A percentile compares a stretch with the other conserved stretches of the same genome.
phyloP scores from a whole-genome alignment of 2,888 invertebrate species.

The Lasioglossum leucozonium region DNA sequence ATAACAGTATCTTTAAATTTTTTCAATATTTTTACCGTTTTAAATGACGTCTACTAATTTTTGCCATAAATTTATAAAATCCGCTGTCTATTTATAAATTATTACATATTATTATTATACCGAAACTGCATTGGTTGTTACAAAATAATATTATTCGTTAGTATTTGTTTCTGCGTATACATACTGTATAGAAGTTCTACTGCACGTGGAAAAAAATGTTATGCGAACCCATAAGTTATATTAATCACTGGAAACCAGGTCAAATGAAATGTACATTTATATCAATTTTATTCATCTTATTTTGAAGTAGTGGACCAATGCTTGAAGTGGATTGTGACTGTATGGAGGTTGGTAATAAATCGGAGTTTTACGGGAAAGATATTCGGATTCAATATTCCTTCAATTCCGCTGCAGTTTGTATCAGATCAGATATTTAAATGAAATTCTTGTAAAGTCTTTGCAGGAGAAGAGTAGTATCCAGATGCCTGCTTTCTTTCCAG shows the following conservation, averaged over 20 bases:
- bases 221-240: background rate
- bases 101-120: too few relatives aligned
- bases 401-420: slow-evolving; percentile 2
- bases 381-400: background rate
- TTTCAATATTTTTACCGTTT: too few relatives aligned
- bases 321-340: background rate
- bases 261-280: background rate
- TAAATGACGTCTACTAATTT: too few relatives aligned
- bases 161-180: background rate
- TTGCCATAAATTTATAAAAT: too few relatives aligned
- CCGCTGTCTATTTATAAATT: too few relatives aligned
- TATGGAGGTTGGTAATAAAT: background rate
- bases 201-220: background rate
- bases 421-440: slow-evolving; percentile 1
- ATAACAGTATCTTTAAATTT: too few relatives aligned
- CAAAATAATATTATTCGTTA: background rate
- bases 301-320: background rate
- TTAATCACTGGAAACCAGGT: background rate
- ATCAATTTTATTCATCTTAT: background rate
- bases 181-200: background rate
- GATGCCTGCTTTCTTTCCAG: background rate
- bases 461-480: background rate
- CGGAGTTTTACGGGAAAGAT: background rate
- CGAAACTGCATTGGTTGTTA: background rate
- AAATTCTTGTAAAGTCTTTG: background rate